Percentiles rank a stretch among this genome's conserved stretches.
Conservation (phyloP, 92 coral and sea anemone species). For the Montipora capitata region DNA sequence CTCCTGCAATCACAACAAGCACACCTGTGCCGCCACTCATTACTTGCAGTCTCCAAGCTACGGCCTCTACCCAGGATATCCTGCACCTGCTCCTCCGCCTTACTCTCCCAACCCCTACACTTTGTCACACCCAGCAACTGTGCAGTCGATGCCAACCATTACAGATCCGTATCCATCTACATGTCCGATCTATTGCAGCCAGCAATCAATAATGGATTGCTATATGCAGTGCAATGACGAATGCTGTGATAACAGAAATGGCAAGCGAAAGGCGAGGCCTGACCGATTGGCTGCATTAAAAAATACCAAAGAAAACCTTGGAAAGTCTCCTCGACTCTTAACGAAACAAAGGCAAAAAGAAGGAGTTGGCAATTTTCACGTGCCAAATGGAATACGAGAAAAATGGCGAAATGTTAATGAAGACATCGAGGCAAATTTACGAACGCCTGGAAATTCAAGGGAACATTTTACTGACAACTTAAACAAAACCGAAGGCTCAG, state of each 20-base stretch:
- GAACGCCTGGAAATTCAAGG: background rate
- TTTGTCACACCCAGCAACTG: slow-evolving; percentile 24
- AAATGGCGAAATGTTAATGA: background rate
- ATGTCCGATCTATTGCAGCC: slow-evolving; percentile 45
- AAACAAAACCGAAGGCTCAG: background rate
- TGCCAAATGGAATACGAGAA: background rate
- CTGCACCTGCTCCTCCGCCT: slow-evolving; percentile 40
- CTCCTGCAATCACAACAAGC: slow-evolving; percentile 13
- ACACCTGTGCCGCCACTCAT: slow-evolving; percentile 36
- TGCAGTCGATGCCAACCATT: slow-evolving; percentile 11
- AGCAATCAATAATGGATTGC: slow-evolving; percentile 40
- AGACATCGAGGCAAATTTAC: background rate
- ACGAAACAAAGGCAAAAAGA: background rate
- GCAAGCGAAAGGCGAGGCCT: slow-evolving; percentile 20
- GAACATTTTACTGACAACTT: background rate
- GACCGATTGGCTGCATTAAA: background rate
- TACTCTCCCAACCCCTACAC: slow-evolving; percentile 14
- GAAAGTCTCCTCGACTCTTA: background rate
- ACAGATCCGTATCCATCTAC: slow-evolving; percentile 40
- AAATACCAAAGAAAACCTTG: background rate
- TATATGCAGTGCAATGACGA: slow-evolving; percentile 63
- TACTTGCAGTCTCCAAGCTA: slow-evolving; percentile 27
- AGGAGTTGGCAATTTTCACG: background rate
- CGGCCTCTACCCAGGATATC: slow-evolving; percentile 26
- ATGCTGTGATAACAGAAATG: slow-evolving; percentile 33